A percentile compares a stretch with the other conserved stretches of the same genome.
phyloP scores from a whole-genome alignment of 1,140 invertebrate species.

The Oncopodura yosiiana region DNA sequence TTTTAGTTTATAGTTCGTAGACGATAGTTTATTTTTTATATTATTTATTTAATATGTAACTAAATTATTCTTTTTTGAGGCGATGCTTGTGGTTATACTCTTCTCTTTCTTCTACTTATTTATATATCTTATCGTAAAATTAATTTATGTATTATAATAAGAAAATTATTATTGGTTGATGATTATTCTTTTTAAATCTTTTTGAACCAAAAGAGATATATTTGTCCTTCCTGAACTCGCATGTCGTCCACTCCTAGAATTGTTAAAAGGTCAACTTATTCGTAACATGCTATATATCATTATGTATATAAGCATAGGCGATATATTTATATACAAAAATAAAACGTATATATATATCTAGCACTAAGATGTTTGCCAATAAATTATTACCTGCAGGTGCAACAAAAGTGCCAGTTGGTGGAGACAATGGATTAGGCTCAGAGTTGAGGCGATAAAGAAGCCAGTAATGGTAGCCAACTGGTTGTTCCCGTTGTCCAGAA shows the following conservation, averaged over 20 bases:
- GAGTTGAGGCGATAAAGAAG: conserved; percentile 65
- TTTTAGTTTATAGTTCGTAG: no score
- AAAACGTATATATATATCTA: neutral
- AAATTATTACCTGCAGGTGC: conserved; percentile 60
- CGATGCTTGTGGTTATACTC: no score
- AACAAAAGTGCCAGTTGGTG: conserved; percentile 70
- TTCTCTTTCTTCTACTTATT: no score
- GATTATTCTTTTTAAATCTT: conserved; percentile 56
- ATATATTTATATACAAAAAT: conserved; percentile 7
- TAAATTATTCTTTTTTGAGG: no score
- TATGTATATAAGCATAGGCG: neutral
- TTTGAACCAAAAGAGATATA: conserved; percentile 83
- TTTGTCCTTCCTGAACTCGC: conserved; percentile 67
- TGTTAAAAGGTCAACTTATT: conserved; percentile 4
- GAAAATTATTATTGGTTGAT: neutral
- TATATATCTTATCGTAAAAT: no score
- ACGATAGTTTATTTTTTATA: neutral
- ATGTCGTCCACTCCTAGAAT: conserved; percentile 68
- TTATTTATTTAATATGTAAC: no score
- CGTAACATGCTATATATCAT: no score
- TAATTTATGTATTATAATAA: no score
- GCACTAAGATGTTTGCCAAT: neutral
- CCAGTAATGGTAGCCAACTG: conserved; percentile 80
- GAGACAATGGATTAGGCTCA: conserved; percentile 60
- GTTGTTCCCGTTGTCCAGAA: conserved; percentile 72